Evolutionary conservation across 1,140 invertebrate species (phyloP), one percentile per base, ranked within the genome.

Genomic region (Pogonomyrmex californicus): DNA sequence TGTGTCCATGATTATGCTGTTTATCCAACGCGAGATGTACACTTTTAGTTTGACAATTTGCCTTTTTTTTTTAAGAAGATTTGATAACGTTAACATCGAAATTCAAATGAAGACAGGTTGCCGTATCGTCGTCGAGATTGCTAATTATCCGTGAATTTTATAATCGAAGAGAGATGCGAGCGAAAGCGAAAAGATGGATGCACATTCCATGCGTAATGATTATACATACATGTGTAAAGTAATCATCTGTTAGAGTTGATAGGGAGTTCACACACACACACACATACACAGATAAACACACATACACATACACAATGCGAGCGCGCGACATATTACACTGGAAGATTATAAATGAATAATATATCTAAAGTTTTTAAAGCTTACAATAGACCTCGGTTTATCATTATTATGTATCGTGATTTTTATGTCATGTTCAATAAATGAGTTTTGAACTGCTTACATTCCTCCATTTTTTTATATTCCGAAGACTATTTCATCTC

Each of bases 361-460:
- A 89, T 87, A 91, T 86, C 86, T 76, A 85, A 88, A 91, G 88
- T 90, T 91, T 88, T 90, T 76, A 68, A 88, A 89, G 87, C 88
- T 92, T 93, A 83, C 65, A 90, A 91, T 90, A 90, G 88, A 89
- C 87, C 66, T 90, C 87, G 86, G 87, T 92, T 93, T 76, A 91
- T 88, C 79, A 92, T 89, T 91, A 91, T 92, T 90, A 93, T 93
- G 92, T 94, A 94, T 94, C 85, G 89, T 91, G 90, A 93, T 94
- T 94, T 94, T 94, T 94, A 93, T 93, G 93, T 92, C 91, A 93
- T 92, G 91, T 94, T 94, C 92, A 94, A 94, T 94, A 94, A 94
- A 94, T 93, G 90, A 94, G 91, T 94, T 94, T 92, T 76, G 85
- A 91, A 86, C 6, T 85, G 90, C 68, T 73, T 73, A 65, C 14